phyloP scores from a whole-genome alignment of 2,888 invertebrate species.

The Dorcus parallelipipedus region DNA sequence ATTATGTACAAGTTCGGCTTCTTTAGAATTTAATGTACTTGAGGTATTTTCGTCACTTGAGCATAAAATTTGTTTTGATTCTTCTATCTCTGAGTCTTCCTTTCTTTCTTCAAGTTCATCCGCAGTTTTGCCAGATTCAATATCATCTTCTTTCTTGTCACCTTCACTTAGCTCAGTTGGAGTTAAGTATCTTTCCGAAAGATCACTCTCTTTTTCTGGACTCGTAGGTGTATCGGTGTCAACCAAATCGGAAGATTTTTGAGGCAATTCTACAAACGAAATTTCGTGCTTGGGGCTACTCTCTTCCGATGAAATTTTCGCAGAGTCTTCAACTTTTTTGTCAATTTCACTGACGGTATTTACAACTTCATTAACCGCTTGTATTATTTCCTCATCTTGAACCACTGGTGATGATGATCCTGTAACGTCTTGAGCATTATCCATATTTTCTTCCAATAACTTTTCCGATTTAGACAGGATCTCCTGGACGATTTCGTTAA shows the following conservation, averaged over 20 bases:
- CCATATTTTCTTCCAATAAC: conserved; percentile 45
- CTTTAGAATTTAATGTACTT: conserved; percentile 17
- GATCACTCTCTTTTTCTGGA: conserved; percentile 62
- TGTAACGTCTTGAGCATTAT: conserved; percentile 16
- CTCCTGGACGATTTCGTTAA: conserved; percentile 54
- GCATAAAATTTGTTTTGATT: conserved; percentile 16
- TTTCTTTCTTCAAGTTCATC: not conserved
- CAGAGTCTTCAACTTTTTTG: conserved; percentile 19
- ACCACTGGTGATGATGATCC: conserved; percentile 43
- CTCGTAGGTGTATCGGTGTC: conserved; percentile 42
- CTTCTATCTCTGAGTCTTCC: conserved; percentile 13
- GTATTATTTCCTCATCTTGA: conserved; percentile 54
- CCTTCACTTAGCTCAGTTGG: conserved; percentile 60
- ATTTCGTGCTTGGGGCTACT: conserved; percentile 27
- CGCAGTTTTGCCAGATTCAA: conserved; percentile 8
- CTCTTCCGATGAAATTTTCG: conserved; percentile 19
- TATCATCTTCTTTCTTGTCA: conserved; percentile 36
- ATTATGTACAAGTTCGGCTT: conserved; percentile 24
- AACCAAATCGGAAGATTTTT: conserved; percentile 23
- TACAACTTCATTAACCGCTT: conserved; percentile 54
- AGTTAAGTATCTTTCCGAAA: conserved; percentile 66
- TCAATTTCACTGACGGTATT: conserved; percentile 49
- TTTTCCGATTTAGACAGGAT: conserved; percentile 52
- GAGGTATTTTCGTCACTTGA: conserved; percentile 22
- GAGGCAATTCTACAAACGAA: conserved; percentile 16